These are phyloP conservation scores for Neopipo cinnamomea DNA, from an alignment of 2,113 vertebrate species.

Conservation along the genomic window DNA sequence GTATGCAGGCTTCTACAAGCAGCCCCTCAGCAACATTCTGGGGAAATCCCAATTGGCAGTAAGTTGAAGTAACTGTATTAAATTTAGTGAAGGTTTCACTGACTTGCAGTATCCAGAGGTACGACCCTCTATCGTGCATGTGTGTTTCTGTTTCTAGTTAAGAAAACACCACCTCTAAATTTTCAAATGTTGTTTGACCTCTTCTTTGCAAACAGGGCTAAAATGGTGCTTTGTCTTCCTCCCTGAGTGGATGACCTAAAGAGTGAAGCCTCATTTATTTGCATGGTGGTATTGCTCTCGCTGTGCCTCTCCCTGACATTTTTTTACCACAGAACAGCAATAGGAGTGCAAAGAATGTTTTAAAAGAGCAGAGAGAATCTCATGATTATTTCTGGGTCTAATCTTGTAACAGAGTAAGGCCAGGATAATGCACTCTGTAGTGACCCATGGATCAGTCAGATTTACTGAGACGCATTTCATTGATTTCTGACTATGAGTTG, in stretches of 20 bases:
- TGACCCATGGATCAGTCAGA: conserved; percentile 56
- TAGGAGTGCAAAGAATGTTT: not conserved
- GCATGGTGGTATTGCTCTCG: not conserved
- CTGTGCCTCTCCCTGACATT: not conserved
- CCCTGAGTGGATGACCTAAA: not conserved
- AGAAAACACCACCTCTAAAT: not conserved
- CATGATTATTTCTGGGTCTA: conserved; percentile 42
- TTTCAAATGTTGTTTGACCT: conserved; percentile 3
- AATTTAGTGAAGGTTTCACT: not conserved
- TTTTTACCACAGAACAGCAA: not conserved
- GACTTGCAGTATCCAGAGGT: not conserved
- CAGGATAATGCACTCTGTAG: conserved; percentile 33
- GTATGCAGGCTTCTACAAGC: not conserved
- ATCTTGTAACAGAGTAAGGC: conserved; percentile 51
- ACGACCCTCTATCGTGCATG: not conserved
- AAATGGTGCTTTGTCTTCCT: not conserved
- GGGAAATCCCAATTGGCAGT: not conserved
- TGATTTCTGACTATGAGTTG: conserved; percentile 73
- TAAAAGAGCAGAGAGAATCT: not conserved
- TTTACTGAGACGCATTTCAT: conserved; percentile 68
- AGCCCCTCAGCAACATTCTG: not conserved
- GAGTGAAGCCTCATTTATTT: not conserved
- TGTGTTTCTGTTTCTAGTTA: not conserved
- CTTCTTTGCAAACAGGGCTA: not conserved
- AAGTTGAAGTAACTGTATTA: not conserved